Conservation (phyloP, 2,888 invertebrate species). For the Rutpela maculata region DNA sequence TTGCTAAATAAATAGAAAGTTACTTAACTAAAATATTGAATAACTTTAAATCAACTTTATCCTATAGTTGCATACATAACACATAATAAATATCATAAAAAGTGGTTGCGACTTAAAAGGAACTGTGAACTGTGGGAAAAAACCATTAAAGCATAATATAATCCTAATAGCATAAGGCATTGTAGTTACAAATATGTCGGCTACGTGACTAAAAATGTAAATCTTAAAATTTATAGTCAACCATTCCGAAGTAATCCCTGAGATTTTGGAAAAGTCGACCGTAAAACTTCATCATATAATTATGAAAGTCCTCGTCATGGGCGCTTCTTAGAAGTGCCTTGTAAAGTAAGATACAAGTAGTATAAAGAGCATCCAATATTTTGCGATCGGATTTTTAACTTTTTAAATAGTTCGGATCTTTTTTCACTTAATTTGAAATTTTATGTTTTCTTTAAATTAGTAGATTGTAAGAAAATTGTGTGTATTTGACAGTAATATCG, state of each 20-base stretch:
- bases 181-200: slow-evolving; percentile 49
- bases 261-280: slow-evolving; percentile 38
- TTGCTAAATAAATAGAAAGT: not conserved
- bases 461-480: too few species aligned
- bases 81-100: slow-evolving; percentile 34
- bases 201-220: slow-evolving; percentile 50
- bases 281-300: slow-evolving; percentile 19
- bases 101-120: slow-evolving; percentile 43
- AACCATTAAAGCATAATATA: slow-evolving; percentile 44
- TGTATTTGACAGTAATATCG: too few species aligned
- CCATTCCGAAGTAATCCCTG: slow-evolving; percentile 45
- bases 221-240: slow-evolving; percentile 47
- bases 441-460: too few species aligned
- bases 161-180: slow-evolving; percentile 50
- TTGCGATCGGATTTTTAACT: not conserved
- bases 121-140: slow-evolving; percentile 36
- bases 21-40: not conserved
- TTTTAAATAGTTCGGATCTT: too few species aligned
- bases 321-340: not conserved
- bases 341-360: not conserved
- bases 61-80: not conserved
- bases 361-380: not conserved
- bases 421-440: too few species aligned
- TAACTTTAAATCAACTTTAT: not conserved
- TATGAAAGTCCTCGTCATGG: not conserved